These are phyloP conservation scores for Pseudotriccus pelzelni DNA, from an alignment of 2,797 vertebrate species.

Conservation along the genomic window DNA sequence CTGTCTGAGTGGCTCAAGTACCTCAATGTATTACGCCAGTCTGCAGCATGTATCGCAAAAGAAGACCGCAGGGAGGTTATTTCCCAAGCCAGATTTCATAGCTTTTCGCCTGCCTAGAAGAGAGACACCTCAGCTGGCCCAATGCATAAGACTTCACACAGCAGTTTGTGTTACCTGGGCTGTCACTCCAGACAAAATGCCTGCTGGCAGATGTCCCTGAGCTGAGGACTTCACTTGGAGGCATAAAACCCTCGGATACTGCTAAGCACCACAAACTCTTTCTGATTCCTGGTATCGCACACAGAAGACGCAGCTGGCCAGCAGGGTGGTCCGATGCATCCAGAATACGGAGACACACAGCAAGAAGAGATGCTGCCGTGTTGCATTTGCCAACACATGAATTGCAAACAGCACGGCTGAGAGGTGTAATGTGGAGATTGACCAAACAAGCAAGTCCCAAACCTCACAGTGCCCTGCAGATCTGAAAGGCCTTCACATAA, in stretches of 20 bases:
- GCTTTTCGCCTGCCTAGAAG: not conserved
- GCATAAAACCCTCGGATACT: not conserved
- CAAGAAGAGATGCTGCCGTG: not conserved
- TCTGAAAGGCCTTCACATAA: not conserved
- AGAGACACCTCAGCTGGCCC: not conserved
- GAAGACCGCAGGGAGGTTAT: not conserved
- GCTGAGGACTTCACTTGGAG: not conserved
- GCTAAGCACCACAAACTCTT: not conserved
- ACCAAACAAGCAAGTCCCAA: fast-evolving
- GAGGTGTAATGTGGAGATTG: fast-evolving
- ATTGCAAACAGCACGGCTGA: not conserved
- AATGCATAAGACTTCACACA: not conserved
- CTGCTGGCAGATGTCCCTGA: not conserved
- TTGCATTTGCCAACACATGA: not conserved
- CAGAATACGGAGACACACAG: not conserved
- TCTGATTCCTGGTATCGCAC: not conserved
- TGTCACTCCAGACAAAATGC: not conserved
- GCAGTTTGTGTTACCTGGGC: not conserved
- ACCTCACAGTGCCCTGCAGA: not conserved
- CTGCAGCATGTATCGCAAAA: not conserved
- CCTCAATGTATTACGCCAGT: not conserved
- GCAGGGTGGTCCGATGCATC: not conserved
- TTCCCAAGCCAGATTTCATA: not conserved
- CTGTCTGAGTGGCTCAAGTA: not conserved
- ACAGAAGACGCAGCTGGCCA: not conserved